Evolutionary conservation across 2,888 invertebrate species (phyloP).

Genomic region (Prosapia bicincta): DNA sequence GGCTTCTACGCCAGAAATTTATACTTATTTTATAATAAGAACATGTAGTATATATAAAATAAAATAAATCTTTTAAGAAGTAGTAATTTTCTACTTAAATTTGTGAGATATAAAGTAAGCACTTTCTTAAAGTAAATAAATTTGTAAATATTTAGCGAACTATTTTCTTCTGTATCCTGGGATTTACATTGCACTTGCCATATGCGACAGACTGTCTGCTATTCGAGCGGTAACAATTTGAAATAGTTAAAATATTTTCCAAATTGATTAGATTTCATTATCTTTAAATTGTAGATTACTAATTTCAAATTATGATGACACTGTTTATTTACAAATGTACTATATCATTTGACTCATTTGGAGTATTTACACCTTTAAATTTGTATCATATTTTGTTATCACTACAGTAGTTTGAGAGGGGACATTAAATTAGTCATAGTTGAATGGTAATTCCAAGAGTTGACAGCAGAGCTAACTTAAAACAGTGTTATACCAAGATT

Average conservation of each 20-base stretch:
- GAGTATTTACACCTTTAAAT: too few relatives aligned
- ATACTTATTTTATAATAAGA: too few relatives aligned
- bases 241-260: background rate
- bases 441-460: background rate
- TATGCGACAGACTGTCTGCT: constrained; percentile 20
- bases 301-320: background rate
- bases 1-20: constrained; percentile 18
- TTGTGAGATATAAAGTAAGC: too few relatives aligned
- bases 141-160: background rate
- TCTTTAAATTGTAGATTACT: background rate
- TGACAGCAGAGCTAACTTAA: background rate
- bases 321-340: background rate
- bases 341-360: background rate
- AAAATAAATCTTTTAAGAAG: too few relatives aligned
- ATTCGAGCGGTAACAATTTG: constrained; percentile 19
- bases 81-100: too few relatives aligned
- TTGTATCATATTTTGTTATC: background rate
- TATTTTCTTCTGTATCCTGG: constrained; percentile 7
- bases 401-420: background rate
- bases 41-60: too few relatives aligned
- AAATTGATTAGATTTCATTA: background rate
- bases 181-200: constrained; percentile 1
- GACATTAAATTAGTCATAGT: background rate
- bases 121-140: too few relatives aligned
- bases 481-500: too few relatives aligned